Percentiles rank a stretch among this genome's conserved stretches.
Evolutionary conservation across 2,113 vertebrate genomes (phyloP).

Genomic region (Indicator indicator): DNA sequence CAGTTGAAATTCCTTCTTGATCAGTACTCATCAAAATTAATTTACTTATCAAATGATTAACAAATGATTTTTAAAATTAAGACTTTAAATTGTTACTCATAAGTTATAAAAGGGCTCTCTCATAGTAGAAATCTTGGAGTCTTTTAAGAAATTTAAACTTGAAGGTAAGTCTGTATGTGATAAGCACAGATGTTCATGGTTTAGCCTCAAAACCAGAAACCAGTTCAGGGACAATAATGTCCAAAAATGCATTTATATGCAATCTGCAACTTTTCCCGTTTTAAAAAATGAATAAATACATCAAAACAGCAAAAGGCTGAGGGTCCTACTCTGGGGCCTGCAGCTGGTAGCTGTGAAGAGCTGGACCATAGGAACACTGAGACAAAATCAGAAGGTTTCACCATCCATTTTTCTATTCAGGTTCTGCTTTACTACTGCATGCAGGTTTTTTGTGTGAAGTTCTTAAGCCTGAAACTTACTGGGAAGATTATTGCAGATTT

Average conservation of each 20-base stretch:
- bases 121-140: rapidly evolving
- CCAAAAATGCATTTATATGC: background rate
- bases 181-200: background rate
- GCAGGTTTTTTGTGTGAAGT: background rate
- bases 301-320: background rate
- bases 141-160: background rate
- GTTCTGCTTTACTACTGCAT: background rate
- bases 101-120: background rate
- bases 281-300: background rate
- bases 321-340: background rate
- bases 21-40: background rate
- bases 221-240: background rate
- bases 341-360: background rate
- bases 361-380: background rate
- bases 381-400: background rate
- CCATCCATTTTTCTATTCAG: background rate
- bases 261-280: background rate
- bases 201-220: background rate
- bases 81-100: background rate
- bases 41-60: background rate
- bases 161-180: background rate
- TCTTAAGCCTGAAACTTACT: background rate
- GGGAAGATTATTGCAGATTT: background rate
- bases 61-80: background rate
- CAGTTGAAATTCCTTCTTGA: background rate